Conservation (phyloP, 2,888 invertebrate genomes). For the Amblyjoppa fuscipennis region DNA sequence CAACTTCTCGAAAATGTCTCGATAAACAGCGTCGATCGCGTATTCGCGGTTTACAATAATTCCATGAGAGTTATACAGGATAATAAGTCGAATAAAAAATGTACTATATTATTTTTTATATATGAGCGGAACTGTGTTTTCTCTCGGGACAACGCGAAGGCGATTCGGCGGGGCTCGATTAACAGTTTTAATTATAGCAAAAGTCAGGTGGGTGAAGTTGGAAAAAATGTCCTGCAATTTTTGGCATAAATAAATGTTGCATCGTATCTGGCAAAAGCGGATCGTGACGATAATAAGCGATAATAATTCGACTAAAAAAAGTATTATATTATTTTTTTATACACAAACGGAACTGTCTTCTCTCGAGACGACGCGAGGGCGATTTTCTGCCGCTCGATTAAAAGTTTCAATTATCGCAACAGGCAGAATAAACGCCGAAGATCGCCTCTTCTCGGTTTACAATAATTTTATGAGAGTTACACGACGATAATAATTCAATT, state of each 20-base stretch:
- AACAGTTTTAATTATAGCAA: background rate
- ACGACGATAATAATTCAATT: no score
- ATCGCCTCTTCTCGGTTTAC: no score
- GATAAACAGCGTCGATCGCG: background rate
- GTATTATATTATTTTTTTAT: conserved; percentile 54
- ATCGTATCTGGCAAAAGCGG: conserved; percentile 54
- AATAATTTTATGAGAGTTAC: no score
- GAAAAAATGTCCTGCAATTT: background rate
- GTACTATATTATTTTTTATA: conserved; percentile 55
- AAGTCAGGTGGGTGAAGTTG: background rate
- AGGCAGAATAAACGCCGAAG: no score
- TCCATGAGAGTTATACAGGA: background rate
- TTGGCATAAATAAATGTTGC: conserved; percentile 68
- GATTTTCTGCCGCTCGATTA: background rate
- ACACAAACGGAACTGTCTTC: conserved; percentile 38
- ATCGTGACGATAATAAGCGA: conserved; percentile 82
- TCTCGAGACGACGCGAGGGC: conserved; percentile 17
- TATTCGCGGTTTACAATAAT: background rate
- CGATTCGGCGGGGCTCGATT: background rate
- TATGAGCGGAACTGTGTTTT: conserved; percentile 27
- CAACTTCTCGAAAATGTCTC: background rate
- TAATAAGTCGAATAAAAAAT: conserved; percentile 52
- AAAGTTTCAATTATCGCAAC: background rate
- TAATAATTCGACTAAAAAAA: conserved; percentile 51
- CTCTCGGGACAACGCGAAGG: conserved; percentile 21